Conservation (phyloP, 2,113 vertebrate genomes). For the Rhagologus leucostigma region DNA sequence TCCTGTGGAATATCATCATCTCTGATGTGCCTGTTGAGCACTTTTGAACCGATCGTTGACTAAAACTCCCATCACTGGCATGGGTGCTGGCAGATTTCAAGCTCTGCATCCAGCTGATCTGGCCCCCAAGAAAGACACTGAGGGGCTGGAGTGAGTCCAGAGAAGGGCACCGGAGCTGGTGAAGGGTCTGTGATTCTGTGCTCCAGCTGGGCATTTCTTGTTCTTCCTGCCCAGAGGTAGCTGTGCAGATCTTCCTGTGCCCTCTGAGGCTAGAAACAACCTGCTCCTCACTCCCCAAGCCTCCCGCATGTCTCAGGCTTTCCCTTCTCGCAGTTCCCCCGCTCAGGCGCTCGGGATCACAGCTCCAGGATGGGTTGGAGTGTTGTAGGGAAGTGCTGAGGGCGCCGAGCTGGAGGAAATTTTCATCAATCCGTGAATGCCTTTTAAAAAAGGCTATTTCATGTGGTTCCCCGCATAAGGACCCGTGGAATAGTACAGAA, state of each 20-base stretch:
- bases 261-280: background rate
- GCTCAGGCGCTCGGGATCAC: background rate
- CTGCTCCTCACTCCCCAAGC: background rate
- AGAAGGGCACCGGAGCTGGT: background rate
- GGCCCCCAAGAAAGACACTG: background rate
- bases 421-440: background rate
- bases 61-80: background rate
- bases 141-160: background rate
- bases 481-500: background rate
- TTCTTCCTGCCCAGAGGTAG: background rate
- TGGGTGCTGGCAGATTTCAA: background rate
- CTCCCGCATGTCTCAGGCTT: rapidly evolving
- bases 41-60: background rate
- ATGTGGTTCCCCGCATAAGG: background rate
- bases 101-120: background rate
- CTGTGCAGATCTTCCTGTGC: background rate
- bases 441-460: background rate
- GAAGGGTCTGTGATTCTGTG: background rate
- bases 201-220: background rate
- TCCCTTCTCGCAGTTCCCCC: background rate
- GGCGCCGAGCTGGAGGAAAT: background rate
- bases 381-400: background rate
- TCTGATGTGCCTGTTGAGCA: background rate
- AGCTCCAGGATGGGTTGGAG: background rate
- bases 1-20: background rate